Evolutionary conservation across 2,888 invertebrate genomes (phyloP), one percentile per base, ranked within the genome.

Genomic region (Oscheius sp.): DNA sequence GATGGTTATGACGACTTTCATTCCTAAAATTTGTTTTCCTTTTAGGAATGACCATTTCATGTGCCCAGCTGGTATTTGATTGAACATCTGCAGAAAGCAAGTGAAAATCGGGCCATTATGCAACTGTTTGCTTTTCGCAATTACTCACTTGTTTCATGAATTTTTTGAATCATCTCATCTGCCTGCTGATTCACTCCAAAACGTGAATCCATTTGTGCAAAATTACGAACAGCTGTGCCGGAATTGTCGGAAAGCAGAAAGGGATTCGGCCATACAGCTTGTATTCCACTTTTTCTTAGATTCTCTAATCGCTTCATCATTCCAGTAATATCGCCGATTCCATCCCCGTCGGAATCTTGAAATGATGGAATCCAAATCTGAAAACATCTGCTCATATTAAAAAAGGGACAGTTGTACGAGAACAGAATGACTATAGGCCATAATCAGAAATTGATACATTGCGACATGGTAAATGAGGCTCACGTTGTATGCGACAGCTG

Each of bases 311-410:
- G 63, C 33, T 69, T 57, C 36, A 71, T 74, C n/a, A 82, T 49
- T 28, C 94, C 94, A 86, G 90, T 89, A 12, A 94, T 87, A 86
- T 95, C 94, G 0, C 94, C 94, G 22, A 91, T 89, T 20, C 94
- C 94, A 86, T 94, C 92, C 0, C 91, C 91, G 86, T 93, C 89
- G 14, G 91, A 91, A 86, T 95, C 95, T 86, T 91, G 91, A 87
- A 93, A 94, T 0, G 94, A 93, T 66, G 92, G 89, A 0, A 93
- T 92, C 87, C 93, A 93, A 65, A 94, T 91, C 87, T 94, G 93
- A 87, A 71, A 64, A 26, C n/a, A 4, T 41, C 59, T 41, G 44
- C 14, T n/a, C 22, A 28, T 22, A n/a, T n/a, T n/a, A n/a, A 54
- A 54, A 54, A 17, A n/a, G 9, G 20, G 1, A 22, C 54, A 54